Evolutionary conservation across 2,888 invertebrate genomes (phyloP), one percentile per base, ranked within the genome.

Genomic region (Patella pellucida): DNA sequence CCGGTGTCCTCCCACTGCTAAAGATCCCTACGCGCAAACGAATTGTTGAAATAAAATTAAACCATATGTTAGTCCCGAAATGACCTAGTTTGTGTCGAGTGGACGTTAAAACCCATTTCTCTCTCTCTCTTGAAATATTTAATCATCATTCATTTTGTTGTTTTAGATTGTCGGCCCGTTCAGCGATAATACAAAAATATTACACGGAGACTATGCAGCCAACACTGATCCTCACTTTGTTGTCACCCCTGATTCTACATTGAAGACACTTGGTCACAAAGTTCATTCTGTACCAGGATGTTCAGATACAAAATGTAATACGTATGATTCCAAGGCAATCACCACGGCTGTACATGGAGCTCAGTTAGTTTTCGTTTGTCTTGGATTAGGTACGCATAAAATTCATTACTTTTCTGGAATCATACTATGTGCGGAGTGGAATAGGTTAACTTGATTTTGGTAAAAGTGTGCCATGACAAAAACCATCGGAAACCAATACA

Each of bases 161-260:
- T 73, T 83, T 3, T 78, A 89, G 89, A 78, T 90, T 14, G 78
- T 90, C 62, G 90, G 90, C 16, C 90, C 90, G 9, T 86, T 89
- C 85, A 84, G 87, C 9, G 79, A 89, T 72, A 87, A 89, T 74
- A 68, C 83, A 16, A 76, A 73, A 0, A 84, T 86, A 67, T 79
- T 87, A 19, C 86, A 84, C 80, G 90, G 90, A 4, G 84, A 85
- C 78, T 90, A 89, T 73, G 78, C 83, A 15, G 83, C 89, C 0
- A 74, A 79, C 9, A 72, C 83, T 7, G 84, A 84, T 72, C 76
- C 79, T 3, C 76, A 75, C 4, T 87, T 80, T 70, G 80, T 83
- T 0, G 83, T 78, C 50, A 88, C 89, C 0, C 87, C 88, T 12
- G 79, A 79, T 9, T 74, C 83, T 52, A 88, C 84, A 7, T 79